Evolutionary conservation across 2,888 invertebrate genomes (phyloP).

Genomic region (Hypselothyrea guttata): DNA sequence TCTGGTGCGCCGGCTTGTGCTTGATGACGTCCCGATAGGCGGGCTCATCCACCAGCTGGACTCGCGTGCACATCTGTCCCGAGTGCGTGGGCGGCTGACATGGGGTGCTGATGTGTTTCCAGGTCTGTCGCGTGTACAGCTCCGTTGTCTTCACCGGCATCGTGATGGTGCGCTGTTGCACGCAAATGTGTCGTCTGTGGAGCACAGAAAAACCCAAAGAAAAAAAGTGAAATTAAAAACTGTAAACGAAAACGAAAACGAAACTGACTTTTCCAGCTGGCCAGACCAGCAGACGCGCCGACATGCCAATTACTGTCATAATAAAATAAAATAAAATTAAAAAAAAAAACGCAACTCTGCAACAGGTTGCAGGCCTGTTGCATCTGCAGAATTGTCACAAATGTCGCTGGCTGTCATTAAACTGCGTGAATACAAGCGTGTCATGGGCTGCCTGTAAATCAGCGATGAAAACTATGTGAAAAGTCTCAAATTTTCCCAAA

Average conservation of each 20-base stretch:
- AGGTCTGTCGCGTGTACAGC: slow-evolving; percentile 83
- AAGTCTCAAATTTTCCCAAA: too few relatives aligned
- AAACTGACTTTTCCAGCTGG: slow-evolving; percentile 66
- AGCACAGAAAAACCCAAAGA: slow-evolving; percentile 29
- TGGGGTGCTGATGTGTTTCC: slow-evolving; percentile 83
- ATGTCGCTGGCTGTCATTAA: slow-evolving; percentile 32
- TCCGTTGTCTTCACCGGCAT: slow-evolving; percentile 83
- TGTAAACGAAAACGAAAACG: slow-evolving; percentile 21
- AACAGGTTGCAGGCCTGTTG: slow-evolving; percentile 57
- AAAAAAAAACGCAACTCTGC: slow-evolving; percentile 27
- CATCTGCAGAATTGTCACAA: slow-evolving; percentile 48
- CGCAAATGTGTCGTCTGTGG: slow-evolving; percentile 84
- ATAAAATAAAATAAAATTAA: too few relatives aligned
- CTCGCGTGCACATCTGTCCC: slow-evolving; percentile 84
- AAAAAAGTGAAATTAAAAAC: slow-evolving; percentile 51
- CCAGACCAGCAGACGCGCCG: slow-evolving; percentile 5
- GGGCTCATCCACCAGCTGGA: slow-evolving; percentile 84
- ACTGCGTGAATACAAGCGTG: slow-evolving; percentile 24
- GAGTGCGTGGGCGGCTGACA: slow-evolving; percentile 82
- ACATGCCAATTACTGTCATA: slow-evolving; percentile 69
- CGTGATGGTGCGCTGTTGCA: slow-evolving; percentile 83
- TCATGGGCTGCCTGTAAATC: slow-evolving; percentile 42
- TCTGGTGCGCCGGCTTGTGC: slow-evolving; percentile 83
- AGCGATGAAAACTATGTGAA: slow-evolving; percentile 29
- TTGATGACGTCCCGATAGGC: slow-evolving; percentile 83